phyloP scores from a whole-genome alignment of 2,888 invertebrate species.

The Amblyteles armatorius region DNA sequence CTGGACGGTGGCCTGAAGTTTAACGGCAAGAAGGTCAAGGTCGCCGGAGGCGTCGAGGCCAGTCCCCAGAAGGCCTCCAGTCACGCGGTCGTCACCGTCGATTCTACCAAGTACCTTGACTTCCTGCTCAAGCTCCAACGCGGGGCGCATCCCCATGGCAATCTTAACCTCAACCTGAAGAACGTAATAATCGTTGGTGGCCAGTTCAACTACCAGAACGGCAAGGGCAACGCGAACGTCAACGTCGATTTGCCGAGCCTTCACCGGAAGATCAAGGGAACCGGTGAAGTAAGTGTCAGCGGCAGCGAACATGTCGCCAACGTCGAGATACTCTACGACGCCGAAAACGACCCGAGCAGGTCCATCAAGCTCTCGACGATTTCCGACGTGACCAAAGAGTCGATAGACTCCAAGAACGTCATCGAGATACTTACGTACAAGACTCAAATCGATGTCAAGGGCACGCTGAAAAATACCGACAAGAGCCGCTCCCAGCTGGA shows the following conservation, averaged over 20 bases:
- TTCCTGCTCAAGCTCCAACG: slow-evolving; percentile 85
- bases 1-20: slow-evolving; percentile 86
- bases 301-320: slow-evolving; percentile 88
- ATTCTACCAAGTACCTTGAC: slow-evolving; percentile 86
- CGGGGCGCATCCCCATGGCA: slow-evolving; percentile 84
- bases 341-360: slow-evolving; percentile 89
- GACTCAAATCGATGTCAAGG: slow-evolving; percentile 85
- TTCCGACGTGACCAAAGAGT: slow-evolving; percentile 85
- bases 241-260: slow-evolving; percentile 87
- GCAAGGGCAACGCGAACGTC: slow-evolving; percentile 88
- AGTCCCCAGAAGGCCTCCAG: slow-evolving; percentile 85
- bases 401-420: slow-evolving; percentile 88
- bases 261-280: slow-evolving; percentile 82
- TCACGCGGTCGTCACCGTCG: slow-evolving; percentile 86
- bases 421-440: slow-evolving; percentile 85
- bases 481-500: slow-evolving; percentile 84
- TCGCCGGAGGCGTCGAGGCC: slow-evolving; percentile 85
- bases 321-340: slow-evolving; percentile 89
- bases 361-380: slow-evolving; percentile 89
- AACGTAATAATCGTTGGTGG: slow-evolving; percentile 88
- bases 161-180: slow-evolving; percentile 87
- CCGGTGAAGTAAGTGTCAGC: slow-evolving; percentile 87
- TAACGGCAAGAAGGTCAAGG: slow-evolving; percentile 86
- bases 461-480: slow-evolving; percentile 83
- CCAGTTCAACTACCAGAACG: slow-evolving; percentile 88